Evolutionary conservation across 2,888 invertebrate species (phyloP), one percentile per base, ranked within the genome.

Genomic region (Caenorhabditis sp.): DNA sequence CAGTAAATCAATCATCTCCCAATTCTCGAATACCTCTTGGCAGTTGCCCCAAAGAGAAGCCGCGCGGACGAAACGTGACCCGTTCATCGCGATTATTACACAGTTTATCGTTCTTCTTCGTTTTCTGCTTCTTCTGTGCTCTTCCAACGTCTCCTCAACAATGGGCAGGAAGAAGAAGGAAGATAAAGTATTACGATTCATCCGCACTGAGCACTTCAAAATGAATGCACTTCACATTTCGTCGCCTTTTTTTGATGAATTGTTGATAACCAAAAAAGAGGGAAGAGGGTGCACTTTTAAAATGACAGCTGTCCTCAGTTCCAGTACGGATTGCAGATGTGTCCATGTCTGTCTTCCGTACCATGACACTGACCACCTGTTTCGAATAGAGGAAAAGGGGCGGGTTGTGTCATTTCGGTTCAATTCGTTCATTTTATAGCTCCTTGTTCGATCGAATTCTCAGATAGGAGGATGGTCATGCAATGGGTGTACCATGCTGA

Each of bases 51-150:
- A 79, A 79, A 79, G 79, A 44, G 47, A 72, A 70, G 77, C 77
- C 77, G 77, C 79, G 79, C 76, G 51, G 68, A 44, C 76, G 77
- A 70, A 79, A 79, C 56, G 79, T 63, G 79, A 79, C 79, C 79
- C 54, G 14, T 59, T 19, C 16, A n/a, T 47, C 19, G 12, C 31
- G 49, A 66, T 26, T 70, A 79, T 79, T 79, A 79, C 79, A 79
- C 79, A 64, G 77, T 68, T 35, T 10, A 26, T 26, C 54, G 24
- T 54, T 1, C 24, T 68, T 35, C 10, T 14, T 26, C 54, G 24
- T 54, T 1, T 14, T 54, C 54, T 54, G 31, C 44, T 44, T 69
- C 44, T n/a, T 12, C 19, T 19, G 41, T 24, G 4, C 28, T 38
- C 47, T 12, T 26, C 38, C 68, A 16, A 38, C 24, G 49, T 19